Conservation (phyloP, 2,113 vertebrate genomes). For the Oreochromis niloticus region DNA sequence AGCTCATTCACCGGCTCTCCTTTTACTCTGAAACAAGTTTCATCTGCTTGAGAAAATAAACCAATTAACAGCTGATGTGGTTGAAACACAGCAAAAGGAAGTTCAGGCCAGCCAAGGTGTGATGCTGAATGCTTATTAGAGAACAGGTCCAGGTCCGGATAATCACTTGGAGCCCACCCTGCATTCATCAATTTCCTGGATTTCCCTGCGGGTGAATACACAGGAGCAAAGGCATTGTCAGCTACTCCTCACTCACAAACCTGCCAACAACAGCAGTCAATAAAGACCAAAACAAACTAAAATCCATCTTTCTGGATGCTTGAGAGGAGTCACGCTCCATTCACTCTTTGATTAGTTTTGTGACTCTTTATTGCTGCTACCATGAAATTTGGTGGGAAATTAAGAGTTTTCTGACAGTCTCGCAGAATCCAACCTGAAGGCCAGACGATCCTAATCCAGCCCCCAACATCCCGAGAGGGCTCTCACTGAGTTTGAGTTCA, state of each 20-base stretch:
- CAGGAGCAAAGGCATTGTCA: background rate
- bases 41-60: conserved; percentile 48
- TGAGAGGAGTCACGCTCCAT: background rate
- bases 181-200: background rate
- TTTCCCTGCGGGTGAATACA: background rate
- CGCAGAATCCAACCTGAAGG: background rate
- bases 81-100: background rate
- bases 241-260: background rate
- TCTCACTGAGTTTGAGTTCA: background rate
- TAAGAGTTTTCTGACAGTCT: background rate
- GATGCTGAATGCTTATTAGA: conserved; percentile 47
- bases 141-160: conserved; percentile 37
- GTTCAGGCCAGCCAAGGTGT: conserved; percentile 12
- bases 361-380: background rate
- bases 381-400: background rate
- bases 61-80: conserved; percentile 43
- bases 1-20: background rate
- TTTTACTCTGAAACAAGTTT: background rate
- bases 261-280: background rate
- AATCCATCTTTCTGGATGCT: background rate
- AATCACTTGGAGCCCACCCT: conserved; percentile 1
- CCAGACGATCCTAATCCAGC: background rate
- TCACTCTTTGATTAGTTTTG: background rate
- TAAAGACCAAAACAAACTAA: background rate
- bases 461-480: background rate